phyloP scores from a whole-genome alignment of 2,113 vertebrate genomes.

The Donacobius atricapilla region DNA sequence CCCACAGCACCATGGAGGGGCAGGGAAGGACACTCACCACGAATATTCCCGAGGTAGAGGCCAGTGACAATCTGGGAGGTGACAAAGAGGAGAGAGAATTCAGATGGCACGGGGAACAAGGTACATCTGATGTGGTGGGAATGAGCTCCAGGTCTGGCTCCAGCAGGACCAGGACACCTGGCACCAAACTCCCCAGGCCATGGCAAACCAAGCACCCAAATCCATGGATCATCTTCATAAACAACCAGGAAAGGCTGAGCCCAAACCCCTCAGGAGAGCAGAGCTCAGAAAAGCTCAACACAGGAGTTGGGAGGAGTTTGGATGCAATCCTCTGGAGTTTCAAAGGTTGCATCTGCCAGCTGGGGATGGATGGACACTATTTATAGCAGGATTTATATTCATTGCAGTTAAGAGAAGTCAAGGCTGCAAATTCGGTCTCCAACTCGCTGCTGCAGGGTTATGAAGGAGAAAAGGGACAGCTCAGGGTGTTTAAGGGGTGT shows the following conservation, averaged over 20 bases:
- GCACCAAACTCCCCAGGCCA: not conserved
- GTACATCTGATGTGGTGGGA: rapidly evolving
- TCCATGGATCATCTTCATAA: not conserved
- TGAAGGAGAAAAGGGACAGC: not conserved
- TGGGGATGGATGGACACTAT: not conserved
- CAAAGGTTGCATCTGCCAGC: not conserved
- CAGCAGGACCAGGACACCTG: not conserved
- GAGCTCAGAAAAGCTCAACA: not conserved
- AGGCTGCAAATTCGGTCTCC: not conserved
- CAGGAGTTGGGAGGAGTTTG: not conserved
- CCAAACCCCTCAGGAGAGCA: not conserved
- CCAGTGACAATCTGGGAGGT: slow-evolving; percentile 79
- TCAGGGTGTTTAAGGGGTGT: not conserved
- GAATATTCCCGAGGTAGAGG: slow-evolving; percentile 87
- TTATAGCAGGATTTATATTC: not conserved
- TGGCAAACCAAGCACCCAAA: not conserved
- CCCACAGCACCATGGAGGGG: rapidly evolving
- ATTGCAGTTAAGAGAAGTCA: not conserved
- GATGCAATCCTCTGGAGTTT: not conserved
- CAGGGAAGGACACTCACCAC: slow-evolving; percentile 71
- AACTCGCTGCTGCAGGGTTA: not conserved
- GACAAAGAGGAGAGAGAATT: not conserved
- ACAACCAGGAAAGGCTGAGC: not conserved
- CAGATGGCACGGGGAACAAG: rapidly evolving
- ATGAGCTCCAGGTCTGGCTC: rapidly evolving